These are phyloP conservation scores for Cairina moschata DNA, from an alignment of 2,113 vertebrate species.

Conservation along the genomic window DNA sequence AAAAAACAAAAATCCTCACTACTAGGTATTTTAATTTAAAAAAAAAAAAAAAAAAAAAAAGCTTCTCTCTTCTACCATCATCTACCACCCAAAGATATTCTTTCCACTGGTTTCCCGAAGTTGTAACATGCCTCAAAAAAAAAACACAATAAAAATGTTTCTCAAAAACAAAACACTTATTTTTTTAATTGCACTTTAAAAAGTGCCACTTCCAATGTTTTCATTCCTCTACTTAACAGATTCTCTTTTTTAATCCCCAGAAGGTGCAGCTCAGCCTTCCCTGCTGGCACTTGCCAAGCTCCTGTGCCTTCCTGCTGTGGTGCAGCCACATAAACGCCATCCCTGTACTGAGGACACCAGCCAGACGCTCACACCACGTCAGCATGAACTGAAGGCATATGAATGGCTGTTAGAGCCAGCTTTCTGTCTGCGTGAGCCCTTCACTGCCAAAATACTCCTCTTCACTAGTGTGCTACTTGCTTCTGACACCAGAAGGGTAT, in stretches of 20 bases:
- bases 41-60: too few species aligned
- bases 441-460: not conserved
- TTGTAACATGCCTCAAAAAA: not conserved
- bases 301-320: fast-evolving
- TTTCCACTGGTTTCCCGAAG: not conserved
- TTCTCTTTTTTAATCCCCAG: not conserved
- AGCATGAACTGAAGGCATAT: fast-evolving
- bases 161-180: not conserved
- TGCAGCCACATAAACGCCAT: fast-evolving
- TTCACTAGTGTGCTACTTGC: not conserved
- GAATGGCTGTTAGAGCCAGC: not conserved
- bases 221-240: not conserved
- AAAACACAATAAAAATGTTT: fast-evolving
- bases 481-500: not conserved
- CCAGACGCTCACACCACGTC: fast-evolving
- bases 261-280: not conserved
- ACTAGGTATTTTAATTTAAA: not conserved
- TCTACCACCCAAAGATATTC: not conserved
- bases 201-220: not conserved
- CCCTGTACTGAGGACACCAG: fast-evolving
- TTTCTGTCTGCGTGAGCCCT: not conserved
- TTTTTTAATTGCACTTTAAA: not conserved
- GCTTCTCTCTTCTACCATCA: too few species aligned
- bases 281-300: not conserved
- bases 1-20: not conserved